Evolutionary conservation across 2,113 vertebrate species (phyloP), one percentile per base, ranked within the genome.

Genomic region (Irena cyanogastra): DNA sequence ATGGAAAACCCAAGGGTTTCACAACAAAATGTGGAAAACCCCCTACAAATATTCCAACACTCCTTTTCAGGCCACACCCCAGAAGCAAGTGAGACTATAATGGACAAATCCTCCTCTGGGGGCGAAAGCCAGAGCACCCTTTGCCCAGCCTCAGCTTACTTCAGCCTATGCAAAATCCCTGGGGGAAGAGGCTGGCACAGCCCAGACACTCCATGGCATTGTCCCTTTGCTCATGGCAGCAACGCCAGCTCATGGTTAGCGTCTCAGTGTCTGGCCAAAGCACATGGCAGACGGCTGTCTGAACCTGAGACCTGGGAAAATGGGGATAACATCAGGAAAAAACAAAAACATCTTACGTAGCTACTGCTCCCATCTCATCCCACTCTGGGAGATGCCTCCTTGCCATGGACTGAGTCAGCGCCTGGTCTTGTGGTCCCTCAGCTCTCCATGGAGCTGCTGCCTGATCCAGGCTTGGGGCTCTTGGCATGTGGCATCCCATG

Each of bases 241-340:
- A 53, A 6, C 3, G 4, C 41, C 83, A 97, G 94, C 80, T 76
- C 76, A 71, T 19, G 85, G 81, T 23, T 15, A 88, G 86, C 39
- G 33, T 54, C 94, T 91, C 44, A 0, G n/a, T 81, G 87, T 96
- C 93, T 95, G 87, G 93, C 93, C 94, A 95, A 94, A 83, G 92
- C 0, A 1, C 41, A 19, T 81, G 80, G 89, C 95, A 95, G 94
- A 93, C 35, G 3, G 31, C 81, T 95, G 93, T 89, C 81, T 96
- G 93, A 93, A 50, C 87, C 89, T 69, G 80, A 76, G 68, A 94
- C 86, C 83, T 96, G 94, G 87, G 94, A 96, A 97, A 95, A 84
- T 1, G 77, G 87, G 95, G 94, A 95, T 96, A 96, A 97, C 96
- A 96, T 93, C 93, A 96, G 93, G 93, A 82, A 85, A 90, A 94